Evolutionary conservation across 37 sponge, comb jelly and placozoan species (phyloP).

Genomic region (Geodia barretti): DNA sequence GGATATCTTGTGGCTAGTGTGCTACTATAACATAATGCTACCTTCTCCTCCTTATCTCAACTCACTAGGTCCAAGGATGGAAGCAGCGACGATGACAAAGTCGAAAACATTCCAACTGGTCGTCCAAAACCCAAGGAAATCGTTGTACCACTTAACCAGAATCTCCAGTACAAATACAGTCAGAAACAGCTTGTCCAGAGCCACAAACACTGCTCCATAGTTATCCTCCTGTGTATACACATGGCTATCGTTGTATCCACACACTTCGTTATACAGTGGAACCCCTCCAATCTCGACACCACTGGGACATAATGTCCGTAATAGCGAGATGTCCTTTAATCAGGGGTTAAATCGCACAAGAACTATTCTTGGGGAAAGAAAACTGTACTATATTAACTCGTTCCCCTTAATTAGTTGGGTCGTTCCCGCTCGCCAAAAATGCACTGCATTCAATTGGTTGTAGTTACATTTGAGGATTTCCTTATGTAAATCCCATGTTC

Average conservation of each 20-base stretch:
- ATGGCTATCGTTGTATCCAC: background rate
- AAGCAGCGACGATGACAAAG: slow-evolving; percentile 67
- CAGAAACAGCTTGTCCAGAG: slow-evolving; percentile 77
- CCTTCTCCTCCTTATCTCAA: background rate
- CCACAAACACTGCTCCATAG: slow-evolving; percentile 43
- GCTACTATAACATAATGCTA: background rate
- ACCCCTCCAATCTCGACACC: no score
- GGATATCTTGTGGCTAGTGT: background rate
- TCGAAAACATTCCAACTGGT: slow-evolving; percentile 89
- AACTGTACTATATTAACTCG: no score
- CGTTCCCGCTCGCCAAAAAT: no score
- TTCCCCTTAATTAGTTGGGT: no score
- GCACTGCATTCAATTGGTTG: no score
- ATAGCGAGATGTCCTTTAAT: no score
- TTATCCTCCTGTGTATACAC: slow-evolving; percentile 25
- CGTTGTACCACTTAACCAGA: slow-evolving; percentile 84
- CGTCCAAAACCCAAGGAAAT: slow-evolving; percentile 85
- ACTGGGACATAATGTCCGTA: no score
- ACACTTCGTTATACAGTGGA: no score
- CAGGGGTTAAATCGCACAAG: no score
- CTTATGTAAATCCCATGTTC: no score
- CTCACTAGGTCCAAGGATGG: slow-evolving; percentile 65
- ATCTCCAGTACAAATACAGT: slow-evolving; percentile 81
- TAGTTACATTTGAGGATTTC: no score
- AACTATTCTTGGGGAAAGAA: no score